Base-by-base conservation (phyloP, 1,140 invertebrate genomes). In the Sitobion miscanthi region DNA sequence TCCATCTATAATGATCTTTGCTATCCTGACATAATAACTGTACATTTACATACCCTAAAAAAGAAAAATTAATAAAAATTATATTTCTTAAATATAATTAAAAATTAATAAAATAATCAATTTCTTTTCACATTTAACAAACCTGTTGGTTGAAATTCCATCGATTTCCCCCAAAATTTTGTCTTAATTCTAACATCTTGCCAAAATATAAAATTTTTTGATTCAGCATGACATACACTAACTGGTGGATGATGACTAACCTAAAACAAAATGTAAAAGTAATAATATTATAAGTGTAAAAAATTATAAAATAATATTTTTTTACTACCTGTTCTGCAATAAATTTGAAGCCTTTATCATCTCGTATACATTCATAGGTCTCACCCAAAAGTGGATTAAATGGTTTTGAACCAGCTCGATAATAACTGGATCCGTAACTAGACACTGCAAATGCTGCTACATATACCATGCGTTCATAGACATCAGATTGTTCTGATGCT, bases 161-260 rank as follows among this genome's bases (percentile, higher is more conserved):
- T 98, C 54, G 97, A 98, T 95, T 98, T 98, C 93, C 98, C 98
- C 98, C 98, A 98, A 95, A 98, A 98, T 95, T 98, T 98, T 47
- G 98, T 97, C 95, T 98, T 98, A 94, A 98, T 97, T 94, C 97
- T 95, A 6, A 97, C 96, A 94, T 97, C 97, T 96, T 98, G 97
- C 96, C 97, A 97, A 95, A 98, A 97, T 9, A 96, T 96, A 95
- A 97, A 98, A 94, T 97, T 97, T 94, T 96, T 95, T 42, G 97
- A 97, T 94, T 97, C 97, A 25, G 97, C 97, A 95, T 98, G 96
- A 95, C 98, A 98, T 30, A 97, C 97, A 94, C 97, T 97, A 47
- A 98, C 96, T 4, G 98, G 98, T 2, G 98, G 98, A 96, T 98
- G 98, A 95, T 98, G 98, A 93, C 97, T 97, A 6, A 98, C 98